phyloP scores from a whole-genome alignment of 2,888 invertebrate species.

The Biston stratarius region DNA sequence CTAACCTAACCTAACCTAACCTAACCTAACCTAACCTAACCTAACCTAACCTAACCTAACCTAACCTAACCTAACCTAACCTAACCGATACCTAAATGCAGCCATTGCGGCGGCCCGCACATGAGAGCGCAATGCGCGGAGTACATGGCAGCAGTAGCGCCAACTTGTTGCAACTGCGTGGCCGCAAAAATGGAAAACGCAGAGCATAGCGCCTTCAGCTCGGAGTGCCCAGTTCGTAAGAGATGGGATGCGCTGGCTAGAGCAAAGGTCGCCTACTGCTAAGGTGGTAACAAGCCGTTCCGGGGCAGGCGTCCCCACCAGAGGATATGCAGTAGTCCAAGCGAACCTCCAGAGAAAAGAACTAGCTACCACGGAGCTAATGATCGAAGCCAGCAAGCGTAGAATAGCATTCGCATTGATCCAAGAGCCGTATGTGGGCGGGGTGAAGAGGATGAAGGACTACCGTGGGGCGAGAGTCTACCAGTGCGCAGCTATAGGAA shows the following conservation, averaged over 20 bases:
- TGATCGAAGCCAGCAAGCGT: background rate
- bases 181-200: background rate
- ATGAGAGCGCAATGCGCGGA: background rate
- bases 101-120: background rate
- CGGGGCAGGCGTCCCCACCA: no score
- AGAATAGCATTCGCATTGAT: background rate
- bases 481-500: background rate
- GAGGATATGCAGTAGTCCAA: background rate
- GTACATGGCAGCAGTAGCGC: background rate
- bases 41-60: constrained; percentile 44
- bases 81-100: no score
- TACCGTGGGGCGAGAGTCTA: background rate
- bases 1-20: constrained; percentile 45
- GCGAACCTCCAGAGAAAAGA: background rate
- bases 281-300: constrained; percentile 1
- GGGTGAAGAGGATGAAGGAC: background rate
- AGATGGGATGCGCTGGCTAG: constrained; percentile 4
- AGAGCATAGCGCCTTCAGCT: constrained; percentile 1
- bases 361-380: background rate
- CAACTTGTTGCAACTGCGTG: background rate
- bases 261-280: background rate
- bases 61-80: constrained; percentile 44
- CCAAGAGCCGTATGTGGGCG: constrained; percentile 4
- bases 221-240: background rate
- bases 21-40: constrained; percentile 35